These are phyloP conservation scores for Amphimallon solstitiale DNA, from an alignment of 2,888 invertebrate genomes.

Conservation along the genomic window DNA sequence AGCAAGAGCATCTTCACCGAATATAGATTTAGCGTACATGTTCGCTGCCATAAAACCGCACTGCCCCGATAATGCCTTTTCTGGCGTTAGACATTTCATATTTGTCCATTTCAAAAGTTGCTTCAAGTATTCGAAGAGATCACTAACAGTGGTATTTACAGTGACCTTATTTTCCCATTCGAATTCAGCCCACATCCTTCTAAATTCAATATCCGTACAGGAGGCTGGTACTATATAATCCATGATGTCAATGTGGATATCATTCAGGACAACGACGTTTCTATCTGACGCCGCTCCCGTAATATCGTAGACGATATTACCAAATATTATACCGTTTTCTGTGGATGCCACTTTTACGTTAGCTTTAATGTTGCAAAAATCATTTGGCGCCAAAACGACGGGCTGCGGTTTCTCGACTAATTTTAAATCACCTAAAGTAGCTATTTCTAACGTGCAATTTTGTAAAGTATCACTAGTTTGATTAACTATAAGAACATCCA, in stretches of 20 bases:
- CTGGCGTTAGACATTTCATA: constrained; percentile 98
- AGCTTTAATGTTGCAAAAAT: constrained; percentile 98
- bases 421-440: constrained; percentile 96
- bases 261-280: constrained; percentile 97
- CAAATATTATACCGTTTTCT: constrained; percentile 99
- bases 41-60: constrained; percentile 99
- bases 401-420: constrained; percentile 97
- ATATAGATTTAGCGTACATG: constrained; percentile 97
- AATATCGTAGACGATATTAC: constrained; percentile 98
- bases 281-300: constrained; percentile 91
- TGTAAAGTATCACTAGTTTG: constrained; percentile 98
- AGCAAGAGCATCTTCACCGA: constrained; percentile 98
- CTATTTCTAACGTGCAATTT: constrained; percentile 96
- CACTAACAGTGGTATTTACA: constrained; percentile 84
- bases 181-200: constrained; percentile 99
- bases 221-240: constrained; percentile 97
- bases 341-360: constrained; percentile 99
- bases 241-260: constrained; percentile 99
- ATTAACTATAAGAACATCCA: constrained; percentile 98
- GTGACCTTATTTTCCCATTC: constrained; percentile 99
- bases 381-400: constrained; percentile 94
- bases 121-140: constrained; percentile 91
- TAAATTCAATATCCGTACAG: constrained; percentile 95
- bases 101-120: constrained; percentile 95
- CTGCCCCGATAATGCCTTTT: constrained; percentile 95